A percentile compares a stretch with the other conserved stretches of the same genome.
Conservation (phyloP, 2,797 vertebrate genomes). For the Melopsittacus undulatus region DNA sequence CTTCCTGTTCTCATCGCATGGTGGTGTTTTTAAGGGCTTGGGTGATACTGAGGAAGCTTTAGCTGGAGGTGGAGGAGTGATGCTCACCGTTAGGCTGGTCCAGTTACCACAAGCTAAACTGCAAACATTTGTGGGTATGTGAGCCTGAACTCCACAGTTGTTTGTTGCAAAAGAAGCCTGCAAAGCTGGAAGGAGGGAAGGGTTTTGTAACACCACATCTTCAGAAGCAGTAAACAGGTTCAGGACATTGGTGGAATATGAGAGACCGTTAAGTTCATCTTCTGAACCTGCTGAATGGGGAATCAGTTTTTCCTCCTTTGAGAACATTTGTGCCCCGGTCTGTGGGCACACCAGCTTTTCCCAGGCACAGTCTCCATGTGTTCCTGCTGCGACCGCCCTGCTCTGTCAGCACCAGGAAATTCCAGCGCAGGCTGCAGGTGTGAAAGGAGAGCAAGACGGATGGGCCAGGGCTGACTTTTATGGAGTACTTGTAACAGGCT, state of each 20-base stretch:
- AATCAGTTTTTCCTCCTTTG: not conserved
- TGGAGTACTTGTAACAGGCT: constrained; percentile 62
- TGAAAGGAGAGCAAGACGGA: constrained; percentile 64
- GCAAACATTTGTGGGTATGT: not conserved
- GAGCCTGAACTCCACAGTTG: too few relatives aligned
- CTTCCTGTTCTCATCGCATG: not conserved
- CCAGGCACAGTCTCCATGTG: not conserved
- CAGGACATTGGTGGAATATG: not conserved
- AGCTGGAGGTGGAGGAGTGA: not conserved
- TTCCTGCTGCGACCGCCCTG: too few relatives aligned
- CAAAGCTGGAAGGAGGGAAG: not conserved
- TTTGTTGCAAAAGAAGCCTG: not conserved
- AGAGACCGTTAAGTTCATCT: not conserved
- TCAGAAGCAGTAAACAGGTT: not conserved
- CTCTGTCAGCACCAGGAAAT: not conserved
- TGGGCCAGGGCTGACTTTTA: constrained; percentile 66
- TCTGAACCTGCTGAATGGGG: not conserved
- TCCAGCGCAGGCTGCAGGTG: constrained; percentile 67
- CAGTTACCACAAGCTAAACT: not conserved
- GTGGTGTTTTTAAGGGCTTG: not conserved
- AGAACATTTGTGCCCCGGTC: not conserved
- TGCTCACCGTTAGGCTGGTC: not conserved
- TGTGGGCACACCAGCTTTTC: not conserved
- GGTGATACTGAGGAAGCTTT: not conserved
- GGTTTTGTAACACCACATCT: not conserved